Percentiles rank a stretch among this genome's conserved stretches.
Evolutionary conservation across 2,113 vertebrate species (phyloP).

Genomic region (Phasianus colchicus): DNA sequence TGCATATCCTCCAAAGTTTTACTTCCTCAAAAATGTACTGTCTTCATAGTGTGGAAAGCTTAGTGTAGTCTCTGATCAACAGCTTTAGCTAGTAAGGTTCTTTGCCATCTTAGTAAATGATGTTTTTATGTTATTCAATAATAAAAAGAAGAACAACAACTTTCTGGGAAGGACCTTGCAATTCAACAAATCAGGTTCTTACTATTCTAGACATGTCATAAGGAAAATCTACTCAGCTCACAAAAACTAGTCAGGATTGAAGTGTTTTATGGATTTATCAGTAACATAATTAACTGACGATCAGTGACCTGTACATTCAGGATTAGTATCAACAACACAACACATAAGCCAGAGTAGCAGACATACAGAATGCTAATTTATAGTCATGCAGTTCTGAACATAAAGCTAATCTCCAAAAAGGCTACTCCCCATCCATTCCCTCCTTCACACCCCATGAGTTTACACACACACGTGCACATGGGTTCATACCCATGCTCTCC

Average conservation of each 20-base stretch:
- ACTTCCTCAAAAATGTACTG: not conserved
- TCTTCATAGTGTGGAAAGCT: not conserved
- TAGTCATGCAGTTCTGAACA: not conserved
- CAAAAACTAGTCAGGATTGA: not conserved
- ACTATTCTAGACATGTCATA: not conserved
- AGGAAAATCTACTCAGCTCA: not conserved
- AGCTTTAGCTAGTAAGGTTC: not conserved
- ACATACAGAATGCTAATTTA: not conserved
- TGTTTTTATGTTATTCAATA: not conserved
- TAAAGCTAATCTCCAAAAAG: not conserved
- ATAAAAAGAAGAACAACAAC: not conserved
- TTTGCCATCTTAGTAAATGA: not conserved
- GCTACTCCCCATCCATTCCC: not conserved
- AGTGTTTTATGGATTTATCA: slow-evolving; percentile 36
- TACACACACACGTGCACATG: rapidly evolving
- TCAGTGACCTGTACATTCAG: not conserved
- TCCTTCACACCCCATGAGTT: rapidly evolving
- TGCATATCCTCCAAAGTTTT: rapidly evolving
- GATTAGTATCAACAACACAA: not conserved
- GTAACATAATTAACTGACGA: slow-evolving; percentile 5
- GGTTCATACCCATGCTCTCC: rapidly evolving
- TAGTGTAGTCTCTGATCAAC: not conserved
- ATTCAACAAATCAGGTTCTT: not conserved
- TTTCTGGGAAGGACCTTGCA: not conserved
- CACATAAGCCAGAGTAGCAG: not conserved